Conservation (phyloP, 2,113 vertebrate species). For the Caloenas nicobarica region DNA sequence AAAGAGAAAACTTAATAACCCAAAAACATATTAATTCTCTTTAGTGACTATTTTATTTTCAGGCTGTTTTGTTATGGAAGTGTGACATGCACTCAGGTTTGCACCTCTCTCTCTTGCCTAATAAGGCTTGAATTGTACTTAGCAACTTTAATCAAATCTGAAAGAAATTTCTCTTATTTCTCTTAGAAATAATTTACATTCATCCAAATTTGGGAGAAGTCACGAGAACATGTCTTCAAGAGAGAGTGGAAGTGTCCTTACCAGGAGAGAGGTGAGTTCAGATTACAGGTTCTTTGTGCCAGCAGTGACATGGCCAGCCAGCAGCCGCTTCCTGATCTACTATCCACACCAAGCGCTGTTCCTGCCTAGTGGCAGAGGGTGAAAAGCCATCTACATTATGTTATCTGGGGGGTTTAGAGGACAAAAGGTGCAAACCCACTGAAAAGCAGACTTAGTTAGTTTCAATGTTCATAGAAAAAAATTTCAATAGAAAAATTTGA, state of each 20-base stretch:
- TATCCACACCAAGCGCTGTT: rapidly evolving
- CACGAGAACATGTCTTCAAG: background rate
- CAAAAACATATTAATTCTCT: background rate
- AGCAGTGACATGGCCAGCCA: background rate
- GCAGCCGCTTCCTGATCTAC: background rate
- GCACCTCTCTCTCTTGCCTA: background rate
- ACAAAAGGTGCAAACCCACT: background rate
- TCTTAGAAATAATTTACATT: background rate
- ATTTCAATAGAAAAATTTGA: background rate
- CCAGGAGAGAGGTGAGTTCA: background rate
- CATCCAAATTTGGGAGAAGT: background rate
- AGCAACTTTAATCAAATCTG: background rate
- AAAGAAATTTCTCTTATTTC: background rate
- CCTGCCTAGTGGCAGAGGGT: background rate
- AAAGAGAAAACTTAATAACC: background rate
- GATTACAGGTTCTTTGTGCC: background rate
- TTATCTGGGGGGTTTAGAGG: rapidly evolving
- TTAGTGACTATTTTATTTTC: background rate
- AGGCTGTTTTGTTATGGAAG: background rate
- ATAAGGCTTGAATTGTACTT: background rate
- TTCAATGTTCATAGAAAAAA: background rate
- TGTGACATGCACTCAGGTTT: background rate
- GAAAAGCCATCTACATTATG: background rate
- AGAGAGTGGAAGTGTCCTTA: background rate
- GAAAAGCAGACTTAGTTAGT: background rate